Percentiles rank a stretch among this genome's conserved stretches.
Conservation (phyloP, 2,113 vertebrate genomes). For the Pongo abelii region DNA sequence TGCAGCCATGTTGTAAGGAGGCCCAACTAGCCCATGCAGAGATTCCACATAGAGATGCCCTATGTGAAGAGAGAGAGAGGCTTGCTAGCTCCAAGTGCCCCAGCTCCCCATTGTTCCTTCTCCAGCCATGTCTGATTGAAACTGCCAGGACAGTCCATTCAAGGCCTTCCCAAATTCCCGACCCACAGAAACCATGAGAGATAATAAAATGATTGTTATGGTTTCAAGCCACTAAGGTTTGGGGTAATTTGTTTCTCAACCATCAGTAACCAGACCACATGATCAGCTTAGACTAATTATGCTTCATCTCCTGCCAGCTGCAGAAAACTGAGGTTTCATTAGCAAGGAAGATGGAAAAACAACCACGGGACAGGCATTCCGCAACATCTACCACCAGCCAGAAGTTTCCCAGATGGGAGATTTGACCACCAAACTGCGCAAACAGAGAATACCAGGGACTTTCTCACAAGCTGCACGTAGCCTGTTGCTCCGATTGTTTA, state of each 20-base stretch:
- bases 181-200: background rate
- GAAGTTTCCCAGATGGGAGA: background rate
- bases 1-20: background rate
- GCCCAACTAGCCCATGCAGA: background rate
- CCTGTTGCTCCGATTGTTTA: background rate
- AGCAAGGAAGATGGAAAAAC: too few species aligned
- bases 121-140: background rate
- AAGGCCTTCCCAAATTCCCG: background rate
- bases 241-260: background rate
- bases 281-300: background rate
- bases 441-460: background rate
- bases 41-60: background rate
- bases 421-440: background rate
- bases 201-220: background rate
- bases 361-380: background rate
- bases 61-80: background rate
- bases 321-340: too few species aligned
- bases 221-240: background rate
- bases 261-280: background rate
- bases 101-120: too few species aligned
- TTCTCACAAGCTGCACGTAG: background rate
- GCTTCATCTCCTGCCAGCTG: background rate
- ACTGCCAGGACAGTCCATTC: background rate
- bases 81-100: background rate
- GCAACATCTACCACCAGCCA: too few species aligned